Evolutionary conservation across 30 jellyfish, hydroid and myxozoan genomes (phyloP), one percentile per base, ranked within the genome.

Genomic region (Haliclystus octoradiatus): DNA sequence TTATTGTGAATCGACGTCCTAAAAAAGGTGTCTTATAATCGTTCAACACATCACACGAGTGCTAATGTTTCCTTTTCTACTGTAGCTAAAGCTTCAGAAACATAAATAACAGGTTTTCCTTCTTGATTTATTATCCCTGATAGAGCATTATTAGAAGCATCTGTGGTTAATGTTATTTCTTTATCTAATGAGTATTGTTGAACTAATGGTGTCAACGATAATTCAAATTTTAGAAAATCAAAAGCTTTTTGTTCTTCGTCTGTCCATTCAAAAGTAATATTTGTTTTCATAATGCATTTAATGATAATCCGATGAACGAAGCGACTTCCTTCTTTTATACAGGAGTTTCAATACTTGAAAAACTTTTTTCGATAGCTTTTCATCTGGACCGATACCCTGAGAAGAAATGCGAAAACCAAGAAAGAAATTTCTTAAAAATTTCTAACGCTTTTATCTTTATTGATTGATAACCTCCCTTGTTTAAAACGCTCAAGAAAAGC

Each of bases 351-450:
- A n/a, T n/a, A n/a, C n/a, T n/a, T n/a, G n/a, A n/a, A n/a, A n/a
- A n/a, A n/a, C n/a, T n/a, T n/a, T n/a, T n/a, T n/a, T n/a, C n/a
- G n/a, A n/a, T n/a, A n/a, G n/a, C n/a, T n/a, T 9, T 9, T 9
- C 14, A 40, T 40, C 57, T 34, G 95, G 88, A 26, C 27, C 28
- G 9, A 77, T 60, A 23, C 95, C 94, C n/a, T 63, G 29, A 1
- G 88, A 79, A 50, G 95, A 65, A 33, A 82, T 60, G 28, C 30
- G 50, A 61, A 72, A 92, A 23, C 91, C 93, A 0, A 82, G 68
- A 71, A 82, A 0, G 88, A 60, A 23, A 82, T 1, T 62, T 66
- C 52, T 35, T 63, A 28, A 4, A 1, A 15, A 30, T 15, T 49
- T 34, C 53, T 76, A 34, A 13, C 77, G 33, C 94, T 75, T 67